Conservation (phyloP, 2,797 vertebrate species). For the Danio albolineatus region DNA sequence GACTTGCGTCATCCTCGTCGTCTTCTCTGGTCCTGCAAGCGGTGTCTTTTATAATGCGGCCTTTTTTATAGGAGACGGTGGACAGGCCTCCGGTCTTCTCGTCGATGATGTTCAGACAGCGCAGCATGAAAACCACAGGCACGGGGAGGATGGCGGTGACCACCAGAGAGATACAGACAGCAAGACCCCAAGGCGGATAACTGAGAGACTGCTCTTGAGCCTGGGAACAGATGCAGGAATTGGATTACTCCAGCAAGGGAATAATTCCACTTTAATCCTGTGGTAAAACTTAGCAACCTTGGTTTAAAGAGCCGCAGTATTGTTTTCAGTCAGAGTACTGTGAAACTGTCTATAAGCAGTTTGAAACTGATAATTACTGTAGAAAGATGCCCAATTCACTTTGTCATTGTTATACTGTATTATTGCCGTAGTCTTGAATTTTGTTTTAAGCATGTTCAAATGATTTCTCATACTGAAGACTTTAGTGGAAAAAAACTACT, state of each 20-base stretch:
- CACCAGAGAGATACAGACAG: constrained; percentile 87
- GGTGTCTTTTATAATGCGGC: constrained; percentile 90
- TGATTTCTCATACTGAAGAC: neutral
- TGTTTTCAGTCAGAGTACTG: neutral
- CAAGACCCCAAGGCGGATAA: constrained; percentile 90
- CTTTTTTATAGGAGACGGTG: constrained; percentile 92
- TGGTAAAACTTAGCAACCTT: constrained; percentile 4
- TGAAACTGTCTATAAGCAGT: neutral
- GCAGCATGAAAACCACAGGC: constrained; percentile 87
- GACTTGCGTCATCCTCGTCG: constrained; percentile 86
- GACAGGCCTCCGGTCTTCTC: constrained; percentile 81
- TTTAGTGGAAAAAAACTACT: neutral
- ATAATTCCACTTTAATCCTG: constrained; percentile 21
- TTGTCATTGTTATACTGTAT: neutral
- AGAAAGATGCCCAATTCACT: neutral
- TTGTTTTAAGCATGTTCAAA: neutral
- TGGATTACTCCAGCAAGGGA: constrained; percentile 16
- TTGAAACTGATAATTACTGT: neutral
- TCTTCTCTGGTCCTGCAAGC: constrained; percentile 71
- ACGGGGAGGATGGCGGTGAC: constrained; percentile 89
- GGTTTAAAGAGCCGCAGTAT: neutral
- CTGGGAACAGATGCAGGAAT: constrained; percentile 67
- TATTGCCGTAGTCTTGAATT: neutral
- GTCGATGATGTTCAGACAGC: constrained; percentile 87
- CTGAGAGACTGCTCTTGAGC: constrained; percentile 81